A percentile compares a stretch with the other conserved stretches of the same genome.
phyloP scores from a whole-genome alignment of 2,888 invertebrate species.

The Parascotia fuliginaria region DNA sequence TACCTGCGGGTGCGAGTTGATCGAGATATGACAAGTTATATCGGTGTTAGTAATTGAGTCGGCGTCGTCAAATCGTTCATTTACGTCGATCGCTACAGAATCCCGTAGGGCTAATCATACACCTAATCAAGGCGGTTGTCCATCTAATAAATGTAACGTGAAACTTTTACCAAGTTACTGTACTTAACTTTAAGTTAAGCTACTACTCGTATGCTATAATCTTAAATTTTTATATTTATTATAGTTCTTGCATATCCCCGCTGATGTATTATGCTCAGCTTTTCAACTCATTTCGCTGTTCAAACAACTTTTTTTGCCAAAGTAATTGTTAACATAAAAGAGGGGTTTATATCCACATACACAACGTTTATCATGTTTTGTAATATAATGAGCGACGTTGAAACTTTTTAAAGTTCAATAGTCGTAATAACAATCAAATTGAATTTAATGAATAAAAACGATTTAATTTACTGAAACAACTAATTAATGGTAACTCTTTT shows the following conservation, averaged over 20 bases:
- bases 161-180: constrained; percentile 49
- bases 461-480: background rate
- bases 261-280: too few relatives aligned
- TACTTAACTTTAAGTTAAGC: too few relatives aligned
- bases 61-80: constrained; percentile 49
- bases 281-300: too few relatives aligned
- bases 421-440: background rate
- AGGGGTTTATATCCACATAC: too few relatives aligned
- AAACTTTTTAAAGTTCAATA: background rate
- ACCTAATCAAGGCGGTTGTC: constrained; percentile 23
- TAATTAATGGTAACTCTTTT: constrained; percentile 2
- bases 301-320: too few relatives aligned
- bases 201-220: too few relatives aligned
- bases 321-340: too few relatives aligned
- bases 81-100: constrained; percentile 32
- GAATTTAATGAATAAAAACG: background rate
- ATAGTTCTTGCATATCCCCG: too few relatives aligned
- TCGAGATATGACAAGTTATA: constrained; percentile 45
- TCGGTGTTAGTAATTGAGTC: constrained; percentile 49
- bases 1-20: constrained; percentile 30
- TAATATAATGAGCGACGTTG: too few relatives aligned
- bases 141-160: constrained; percentile 41
- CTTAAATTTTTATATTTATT: too few relatives aligned
- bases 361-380: too few relatives aligned
- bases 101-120: constrained; percentile 47